phyloP scores from a whole-genome alignment of 2,113 vertebrate genomes.

The Phylloscopus trochilus region DNA sequence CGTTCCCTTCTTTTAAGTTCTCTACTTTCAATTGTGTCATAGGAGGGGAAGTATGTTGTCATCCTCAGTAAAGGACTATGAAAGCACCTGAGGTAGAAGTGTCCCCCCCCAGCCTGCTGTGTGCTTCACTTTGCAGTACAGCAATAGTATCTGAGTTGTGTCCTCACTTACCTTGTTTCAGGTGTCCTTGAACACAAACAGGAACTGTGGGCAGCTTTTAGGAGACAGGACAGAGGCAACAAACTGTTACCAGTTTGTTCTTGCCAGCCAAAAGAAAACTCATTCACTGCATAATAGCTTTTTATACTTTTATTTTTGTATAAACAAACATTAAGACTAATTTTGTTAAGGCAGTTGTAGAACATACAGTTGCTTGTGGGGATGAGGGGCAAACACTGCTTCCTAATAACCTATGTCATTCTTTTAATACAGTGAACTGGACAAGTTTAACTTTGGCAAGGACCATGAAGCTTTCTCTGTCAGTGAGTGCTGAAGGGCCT shows the following conservation, averaged over 20 bases:
- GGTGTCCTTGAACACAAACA: background rate
- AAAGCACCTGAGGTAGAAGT: background rate
- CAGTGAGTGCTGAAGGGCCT: background rate
- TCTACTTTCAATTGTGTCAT: background rate
- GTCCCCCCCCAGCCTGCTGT: background rate
- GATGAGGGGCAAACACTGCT: background rate
- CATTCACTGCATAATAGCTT: background rate
- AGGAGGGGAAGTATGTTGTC: background rate
- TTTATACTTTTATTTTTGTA: constrained; percentile 48
- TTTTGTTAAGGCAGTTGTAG: constrained; percentile 54
- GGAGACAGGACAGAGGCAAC: background rate
- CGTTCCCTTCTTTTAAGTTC: background rate
- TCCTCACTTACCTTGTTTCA: background rate
- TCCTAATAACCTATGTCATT: background rate
- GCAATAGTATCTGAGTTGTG: background rate
- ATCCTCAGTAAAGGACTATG: background rate
- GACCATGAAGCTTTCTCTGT: background rate
- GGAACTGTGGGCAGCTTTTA: background rate
- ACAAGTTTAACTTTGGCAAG: background rate
- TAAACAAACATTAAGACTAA: constrained; percentile 42
- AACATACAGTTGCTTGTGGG: constrained; percentile 28
- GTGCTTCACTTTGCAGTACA: background rate
- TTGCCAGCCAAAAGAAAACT: background rate
- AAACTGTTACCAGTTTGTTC: background rate
- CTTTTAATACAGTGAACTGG: background rate